Percentiles rank a stretch among this genome's conserved stretches.
Evolutionary conservation across 2,797 vertebrate species (phyloP).

Genomic region (Tauraco hartlaubi): DNA sequence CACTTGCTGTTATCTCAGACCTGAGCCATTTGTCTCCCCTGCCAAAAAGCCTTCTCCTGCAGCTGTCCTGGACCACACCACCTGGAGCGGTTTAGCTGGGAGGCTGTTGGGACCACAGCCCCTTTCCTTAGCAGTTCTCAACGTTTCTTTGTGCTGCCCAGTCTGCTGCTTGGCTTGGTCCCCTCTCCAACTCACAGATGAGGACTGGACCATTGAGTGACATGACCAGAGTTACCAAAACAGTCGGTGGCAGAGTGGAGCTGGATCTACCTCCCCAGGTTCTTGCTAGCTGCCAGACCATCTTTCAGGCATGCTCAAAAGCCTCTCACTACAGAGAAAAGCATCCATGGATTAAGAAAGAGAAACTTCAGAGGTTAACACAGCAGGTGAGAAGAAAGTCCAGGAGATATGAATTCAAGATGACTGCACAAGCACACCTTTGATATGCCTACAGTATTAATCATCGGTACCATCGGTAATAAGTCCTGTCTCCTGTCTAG

Average conservation of each 20-base stretch:
- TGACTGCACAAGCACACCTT: neutral
- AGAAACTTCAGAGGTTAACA: conserved; percentile 32
- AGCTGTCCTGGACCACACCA: neutral
- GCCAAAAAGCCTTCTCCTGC: neutral
- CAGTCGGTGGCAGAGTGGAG: neutral
- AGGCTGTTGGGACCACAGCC: neutral
- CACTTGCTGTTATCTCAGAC: neutral
- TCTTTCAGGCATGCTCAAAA: neutral
- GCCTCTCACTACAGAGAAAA: neutral
- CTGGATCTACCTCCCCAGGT: neutral
- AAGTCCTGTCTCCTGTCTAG: conserved; percentile 56
- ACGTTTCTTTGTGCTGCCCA: rapidly evolving
- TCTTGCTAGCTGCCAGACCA: neutral
- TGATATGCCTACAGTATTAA: conserved; percentile 19
- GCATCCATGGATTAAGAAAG: neutral
- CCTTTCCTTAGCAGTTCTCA: neutral
- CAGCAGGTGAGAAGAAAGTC: conserved; percentile 3
- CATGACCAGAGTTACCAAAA: neutral
- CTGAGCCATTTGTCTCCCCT: neutral
- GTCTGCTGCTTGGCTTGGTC: neutral
- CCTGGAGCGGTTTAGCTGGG: neutral
- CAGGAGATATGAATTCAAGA: conserved; percentile 23
- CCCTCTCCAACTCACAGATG: neutral
- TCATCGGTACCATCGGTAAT: neutral
- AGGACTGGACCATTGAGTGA: neutral